These are phyloP conservation scores for Lingula anatina DNA, from an alignment of 2,888 invertebrate genomes.

Conservation along the genomic window DNA sequence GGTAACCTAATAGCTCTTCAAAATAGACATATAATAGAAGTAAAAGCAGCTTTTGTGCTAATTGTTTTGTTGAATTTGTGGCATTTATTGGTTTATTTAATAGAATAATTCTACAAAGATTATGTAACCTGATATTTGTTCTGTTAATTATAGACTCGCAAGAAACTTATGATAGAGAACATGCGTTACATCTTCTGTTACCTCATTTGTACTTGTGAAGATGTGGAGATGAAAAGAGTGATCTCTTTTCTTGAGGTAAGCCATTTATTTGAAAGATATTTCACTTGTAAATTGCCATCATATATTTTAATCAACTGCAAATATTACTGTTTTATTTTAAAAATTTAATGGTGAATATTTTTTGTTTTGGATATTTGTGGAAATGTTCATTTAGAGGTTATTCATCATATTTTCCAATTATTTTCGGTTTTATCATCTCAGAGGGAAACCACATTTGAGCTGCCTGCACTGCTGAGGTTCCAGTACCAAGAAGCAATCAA, in stretches of 20 bases:
- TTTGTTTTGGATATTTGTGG: too few species aligned
- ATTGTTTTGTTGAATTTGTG: too few species aligned
- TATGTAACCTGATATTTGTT: too few species aligned
- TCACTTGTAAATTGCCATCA: too few species aligned
- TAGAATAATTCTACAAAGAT: too few species aligned
- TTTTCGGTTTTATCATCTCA: conserved; percentile 17
- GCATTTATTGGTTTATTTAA: too few species aligned
- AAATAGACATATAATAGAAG: background rate
- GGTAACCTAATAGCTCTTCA: background rate
- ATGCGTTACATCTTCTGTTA: conserved; percentile 51
- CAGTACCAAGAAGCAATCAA: conserved; percentile 47
- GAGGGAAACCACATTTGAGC: conserved; percentile 43
- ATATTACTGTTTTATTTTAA: too few species aligned
- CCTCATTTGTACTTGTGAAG: conserved; percentile 39
- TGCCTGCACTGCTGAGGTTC: conserved; percentile 38
- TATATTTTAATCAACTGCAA: too few species aligned
- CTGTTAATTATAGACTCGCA: conserved; percentile 26
- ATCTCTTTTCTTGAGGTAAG: conserved; percentile 43
- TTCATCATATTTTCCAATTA: background rate
- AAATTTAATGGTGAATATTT: too few species aligned
- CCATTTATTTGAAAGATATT: too few species aligned
- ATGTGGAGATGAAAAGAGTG: conserved; percentile 36
- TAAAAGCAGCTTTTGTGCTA: too few species aligned
- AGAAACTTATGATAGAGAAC: conserved; percentile 41
- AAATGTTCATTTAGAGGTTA: too few species aligned